phyloP scores from a whole-genome alignment of 2,888 invertebrate species.

The Idaea biselata region DNA sequence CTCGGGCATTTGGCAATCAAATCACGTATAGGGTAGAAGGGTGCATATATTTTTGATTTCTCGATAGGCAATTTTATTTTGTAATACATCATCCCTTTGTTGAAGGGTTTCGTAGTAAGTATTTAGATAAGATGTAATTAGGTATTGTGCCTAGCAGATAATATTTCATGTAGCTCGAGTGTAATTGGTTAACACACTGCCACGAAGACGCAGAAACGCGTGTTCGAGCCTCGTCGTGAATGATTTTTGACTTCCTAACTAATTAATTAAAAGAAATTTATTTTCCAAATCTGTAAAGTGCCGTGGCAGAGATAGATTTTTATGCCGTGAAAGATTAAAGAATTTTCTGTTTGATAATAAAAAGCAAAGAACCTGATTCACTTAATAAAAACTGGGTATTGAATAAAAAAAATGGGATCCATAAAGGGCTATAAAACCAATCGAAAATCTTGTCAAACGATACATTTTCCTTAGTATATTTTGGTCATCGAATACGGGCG shows the following conservation, averaged over 20 bases:
- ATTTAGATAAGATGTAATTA: constrained; percentile 28
- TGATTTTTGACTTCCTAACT: too few relatives aligned
- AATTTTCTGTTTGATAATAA: neutral
- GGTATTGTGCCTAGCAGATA: neutral
- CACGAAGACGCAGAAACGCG: too few relatives aligned
- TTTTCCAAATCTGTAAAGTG: neutral
- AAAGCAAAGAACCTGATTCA: neutral
- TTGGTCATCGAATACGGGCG: neutral
- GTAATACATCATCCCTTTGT: constrained; percentile 55
- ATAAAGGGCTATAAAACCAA: constrained; percentile 1
- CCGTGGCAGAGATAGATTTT: neutral
- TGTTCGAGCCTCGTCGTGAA: too few relatives aligned
- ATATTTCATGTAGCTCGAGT: too few relatives aligned
- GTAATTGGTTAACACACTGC: too few relatives aligned
- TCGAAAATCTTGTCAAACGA: neutral
- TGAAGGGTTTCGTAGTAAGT: constrained; percentile 30
- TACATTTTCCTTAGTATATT: neutral
- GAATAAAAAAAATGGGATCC: neutral
- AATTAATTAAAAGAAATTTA: neutral
- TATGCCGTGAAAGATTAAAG: too few relatives aligned
- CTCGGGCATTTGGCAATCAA: constrained; percentile 62
- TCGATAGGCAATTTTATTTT: constrained; percentile 68
- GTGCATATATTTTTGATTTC: constrained; percentile 81
- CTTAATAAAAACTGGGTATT: neutral
- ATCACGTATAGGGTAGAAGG: constrained; percentile 72